Conservation (phyloP, 1,140 invertebrate genomes). For the Drosophila ambigua region DNA sequence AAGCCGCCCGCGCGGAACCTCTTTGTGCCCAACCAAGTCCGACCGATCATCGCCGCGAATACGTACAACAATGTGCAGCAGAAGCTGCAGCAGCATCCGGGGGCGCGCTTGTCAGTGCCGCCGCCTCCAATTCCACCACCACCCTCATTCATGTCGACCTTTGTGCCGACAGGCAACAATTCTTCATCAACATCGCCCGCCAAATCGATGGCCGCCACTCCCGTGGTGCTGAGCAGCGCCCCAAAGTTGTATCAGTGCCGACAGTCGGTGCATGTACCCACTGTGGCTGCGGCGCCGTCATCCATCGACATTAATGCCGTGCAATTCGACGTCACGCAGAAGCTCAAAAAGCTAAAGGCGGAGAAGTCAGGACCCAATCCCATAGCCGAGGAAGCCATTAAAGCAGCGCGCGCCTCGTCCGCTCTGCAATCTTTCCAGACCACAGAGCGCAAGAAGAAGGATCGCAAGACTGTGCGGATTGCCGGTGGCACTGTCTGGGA, state of each 20-base stretch:
- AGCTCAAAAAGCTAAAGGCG: constrained; percentile 87
- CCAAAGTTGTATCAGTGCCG: constrained; percentile 86
- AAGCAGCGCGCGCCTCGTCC: constrained; percentile 86
- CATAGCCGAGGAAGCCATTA: constrained; percentile 87
- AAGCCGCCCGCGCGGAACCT: constrained; percentile 78
- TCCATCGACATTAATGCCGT: constrained; percentile 87
- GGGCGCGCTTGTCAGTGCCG: constrained; percentile 83
- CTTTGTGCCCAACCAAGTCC: constrained; percentile 85
- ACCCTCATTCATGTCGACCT: constrained; percentile 81
- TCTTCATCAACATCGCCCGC: constrained; percentile 32
- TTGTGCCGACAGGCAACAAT: constrained; percentile 84
- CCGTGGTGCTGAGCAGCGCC: constrained; percentile 87
- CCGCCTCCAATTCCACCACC: constrained; percentile 85
- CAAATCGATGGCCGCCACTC: constrained; percentile 84
- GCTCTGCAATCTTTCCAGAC: constrained; percentile 85
- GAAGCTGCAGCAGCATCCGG: constrained; percentile 85
- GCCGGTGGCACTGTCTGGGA: constrained; percentile 98
- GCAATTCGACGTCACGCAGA: constrained; percentile 87
- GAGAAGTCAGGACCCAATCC: constrained; percentile 87
- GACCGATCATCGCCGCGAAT: constrained; percentile 88
- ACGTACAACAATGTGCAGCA: constrained; percentile 88
- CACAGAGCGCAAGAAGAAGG: constrained; percentile 87
- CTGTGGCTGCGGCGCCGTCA: constrained; percentile 82
- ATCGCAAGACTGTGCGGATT: constrained; percentile 89
- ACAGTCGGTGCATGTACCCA: constrained; percentile 79